A percentile compares a stretch with the other conserved stretches of the same genome.
Evolutionary conservation across 92 coral and sea anemone species (phyloP).

Genomic region (Paramuricea clavata): DNA sequence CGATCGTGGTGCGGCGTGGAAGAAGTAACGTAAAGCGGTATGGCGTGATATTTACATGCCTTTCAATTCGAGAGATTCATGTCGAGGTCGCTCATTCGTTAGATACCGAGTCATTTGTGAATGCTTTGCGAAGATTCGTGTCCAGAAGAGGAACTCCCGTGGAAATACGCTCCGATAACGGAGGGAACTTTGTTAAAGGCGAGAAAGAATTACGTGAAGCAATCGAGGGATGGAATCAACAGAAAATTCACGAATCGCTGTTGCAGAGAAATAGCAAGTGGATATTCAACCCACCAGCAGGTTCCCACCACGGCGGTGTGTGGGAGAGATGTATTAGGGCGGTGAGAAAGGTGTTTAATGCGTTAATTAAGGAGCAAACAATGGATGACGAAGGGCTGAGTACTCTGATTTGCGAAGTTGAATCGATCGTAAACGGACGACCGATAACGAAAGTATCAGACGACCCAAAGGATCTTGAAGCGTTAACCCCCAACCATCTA

Average conservation of each 20-base stretch:
- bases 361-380: constrained; percentile 63
- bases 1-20: not conserved
- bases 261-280: constrained; percentile 60
- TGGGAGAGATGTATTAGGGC: constrained; percentile 61
- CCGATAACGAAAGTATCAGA: no score
- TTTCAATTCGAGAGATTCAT: not conserved
- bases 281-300: constrained; percentile 63
- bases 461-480: not conserved
- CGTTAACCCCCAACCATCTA: no score
- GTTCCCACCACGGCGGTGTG: constrained; percentile 43
- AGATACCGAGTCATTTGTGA: not conserved
- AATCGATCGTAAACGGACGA: constrained; percentile 23
- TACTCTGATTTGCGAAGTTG: constrained; percentile 69
- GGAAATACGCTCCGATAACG: not conserved
- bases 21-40: not conserved
- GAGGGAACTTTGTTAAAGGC: not conserved
- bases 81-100: not conserved
- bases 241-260: constrained; percentile 29
- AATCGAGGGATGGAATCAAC: not conserved
- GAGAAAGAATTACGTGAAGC: not conserved
- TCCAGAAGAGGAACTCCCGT: not conserved
- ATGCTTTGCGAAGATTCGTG: not conserved
- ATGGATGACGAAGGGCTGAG: constrained; percentile 69
- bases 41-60: not conserved
- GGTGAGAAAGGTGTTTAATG: constrained; percentile 67